Base-by-base conservation (phyloP, 2,113 vertebrate genomes). In the Amblyornis subalaris region DNA sequence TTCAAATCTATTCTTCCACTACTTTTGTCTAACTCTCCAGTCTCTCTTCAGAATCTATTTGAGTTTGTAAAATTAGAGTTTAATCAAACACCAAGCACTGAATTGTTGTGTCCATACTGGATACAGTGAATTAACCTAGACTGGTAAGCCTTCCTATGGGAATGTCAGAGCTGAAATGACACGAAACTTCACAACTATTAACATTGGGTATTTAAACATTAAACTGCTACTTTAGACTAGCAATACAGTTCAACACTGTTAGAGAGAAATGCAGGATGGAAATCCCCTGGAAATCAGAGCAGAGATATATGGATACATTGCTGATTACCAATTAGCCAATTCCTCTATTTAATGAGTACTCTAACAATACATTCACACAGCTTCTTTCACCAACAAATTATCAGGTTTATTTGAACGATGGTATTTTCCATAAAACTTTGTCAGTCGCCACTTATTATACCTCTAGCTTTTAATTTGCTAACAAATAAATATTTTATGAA, bases 401-500 rank as follows among this genome's bases (percentile, higher is more conserved):
- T 28, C 77, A 48, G 50, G 40, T 93, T 89, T 94, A 57, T 87
- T 87, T 93, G 77, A 75, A 77, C 25, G 33, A 84, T 51, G 54
- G 28, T 70, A 79, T 91, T 89, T 92, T 89, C 84, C 74, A 94
- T 36, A 85, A 94, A 85, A 85, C 38, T 38, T 50, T 83, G 70
- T 85, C 89, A 91, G 78, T 84, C 7, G 4, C 35, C 64, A 79
- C 75, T 96, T 87, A 83, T 61, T 93, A 88, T 22, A 89, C 80
- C 33, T 83, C 84, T 61, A 85, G 73, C 74, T 92, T 95, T 90
- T 90, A 87, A 89, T 94, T 50, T 90, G 87, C 65, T 69, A 89
- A 57, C 8, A 2, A 90, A 85, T 96, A 92, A 96, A 95, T 93
- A 94, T 91, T 95, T 90, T 89, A 96, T 92, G 28, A 96, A 94